Evolutionary conservation across 2,888 invertebrate species (phyloP), one percentile per base, ranked within the genome.

Genomic region (Pasiphila rectangulata): DNA sequence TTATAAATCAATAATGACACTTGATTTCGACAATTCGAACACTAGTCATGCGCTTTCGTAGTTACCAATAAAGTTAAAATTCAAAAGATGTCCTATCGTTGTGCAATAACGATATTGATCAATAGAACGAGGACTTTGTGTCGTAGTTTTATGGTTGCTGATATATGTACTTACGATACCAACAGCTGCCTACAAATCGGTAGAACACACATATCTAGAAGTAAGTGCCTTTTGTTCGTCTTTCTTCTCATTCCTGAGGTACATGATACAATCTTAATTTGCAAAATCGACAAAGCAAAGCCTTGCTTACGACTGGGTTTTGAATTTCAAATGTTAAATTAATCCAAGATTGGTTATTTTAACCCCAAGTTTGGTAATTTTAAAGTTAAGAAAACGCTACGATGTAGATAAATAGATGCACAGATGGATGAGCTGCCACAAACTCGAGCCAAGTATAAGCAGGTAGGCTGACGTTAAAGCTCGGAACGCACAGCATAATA

Each of bases 401-500:
- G 51, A 37, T 37, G 40, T 49, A 37, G 20, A 34, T 48, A 48
- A 38, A 49, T 49, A 47, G 54, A 56, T 55, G 56, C 57, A 67
- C 68, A 75, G 68, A 76, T 69, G 68, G 69, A 70, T 72, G 73
- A 73, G 75, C 72, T 72, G 72, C 74, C 71, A 67, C 73, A 67
- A 57, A 75, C 70, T 65, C 64, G 66, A 67, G 64, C 24, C 32
- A 45, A 44, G 51, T 51, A 71, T 66, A 67, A 69, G 73, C 75
- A 74, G 72, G 76, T 78, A 77, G 75, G 73, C 70, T 70, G 81
- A 83, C 79, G 83, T 76, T 83, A 78, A 85, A 83, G 83, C 85
- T 85, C 73, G 81, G 73, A 86, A 85, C 85, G 86, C 85, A 87
- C 84, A 85, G 87, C 87, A 88, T 88, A 88, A 88, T 88, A 88